phyloP scores from a whole-genome alignment of 2,888 invertebrate species.

The Hyposoter didymator region DNA sequence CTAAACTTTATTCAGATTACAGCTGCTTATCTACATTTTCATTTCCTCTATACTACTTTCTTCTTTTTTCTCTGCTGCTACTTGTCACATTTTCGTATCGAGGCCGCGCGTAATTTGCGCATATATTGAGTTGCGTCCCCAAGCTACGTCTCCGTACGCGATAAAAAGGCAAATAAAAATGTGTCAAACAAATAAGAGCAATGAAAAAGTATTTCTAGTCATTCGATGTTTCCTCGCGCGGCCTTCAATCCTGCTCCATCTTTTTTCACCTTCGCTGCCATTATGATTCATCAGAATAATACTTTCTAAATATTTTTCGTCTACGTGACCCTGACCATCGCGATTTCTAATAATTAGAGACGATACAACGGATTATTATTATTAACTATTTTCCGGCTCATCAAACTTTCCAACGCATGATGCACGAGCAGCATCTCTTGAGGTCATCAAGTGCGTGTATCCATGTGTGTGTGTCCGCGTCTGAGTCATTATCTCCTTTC shows the following conservation, averaged over 20 bases:
- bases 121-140: background rate
- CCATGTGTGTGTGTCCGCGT: too few species aligned
- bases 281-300: background rate
- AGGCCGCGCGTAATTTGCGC: background rate
- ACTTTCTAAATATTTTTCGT: constrained; percentile 18
- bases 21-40: constrained; percentile 43
- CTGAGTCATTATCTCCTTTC: background rate
- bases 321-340: background rate
- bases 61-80: background rate
- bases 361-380: constrained; percentile 34
- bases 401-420: constrained; percentile 38
- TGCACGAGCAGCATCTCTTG: constrained; percentile 33
- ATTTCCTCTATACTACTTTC: background rate
- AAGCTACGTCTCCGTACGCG: too few species aligned
- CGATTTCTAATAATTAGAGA: constrained; percentile 44
- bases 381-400: constrained; percentile 19
- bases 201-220: background rate
- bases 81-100: constrained; percentile 17
- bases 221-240: background rate
- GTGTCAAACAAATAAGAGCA: too few species aligned
- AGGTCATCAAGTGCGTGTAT: constrained; percentile 32
- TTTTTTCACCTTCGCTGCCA: background rate
- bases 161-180: too few species aligned
- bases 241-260: background rate
- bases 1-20: constrained; percentile 69